A percentile compares a stretch with the other conserved stretches of the same genome.
phyloP scores from a whole-genome alignment of 2,888 invertebrate species.

The Micoletzkya japonica region DNA sequence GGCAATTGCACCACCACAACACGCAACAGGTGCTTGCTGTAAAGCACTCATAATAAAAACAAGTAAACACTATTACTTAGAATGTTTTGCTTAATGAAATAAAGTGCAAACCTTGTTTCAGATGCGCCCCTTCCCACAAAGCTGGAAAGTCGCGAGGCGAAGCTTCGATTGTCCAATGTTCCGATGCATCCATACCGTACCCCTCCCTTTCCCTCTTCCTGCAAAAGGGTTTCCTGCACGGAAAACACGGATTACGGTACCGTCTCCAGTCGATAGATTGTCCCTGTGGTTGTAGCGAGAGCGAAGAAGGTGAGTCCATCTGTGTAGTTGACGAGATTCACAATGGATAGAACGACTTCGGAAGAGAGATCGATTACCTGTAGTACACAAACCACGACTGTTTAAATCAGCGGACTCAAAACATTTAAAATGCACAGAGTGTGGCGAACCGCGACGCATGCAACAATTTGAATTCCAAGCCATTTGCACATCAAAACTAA shows the following conservation, averaged over 20 bases:
- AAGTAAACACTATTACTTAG: too few relatives aligned
- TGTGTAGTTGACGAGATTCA: neutral
- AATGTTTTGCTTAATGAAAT: too few relatives aligned
- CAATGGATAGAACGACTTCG: slow-evolving; percentile 23
- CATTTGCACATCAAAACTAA: too few relatives aligned
- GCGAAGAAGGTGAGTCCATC: slow-evolving; percentile 6
- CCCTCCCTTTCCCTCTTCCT: slow-evolving; percentile 4
- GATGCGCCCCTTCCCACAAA: too few relatives aligned
- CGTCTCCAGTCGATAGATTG: slow-evolving; percentile 4
- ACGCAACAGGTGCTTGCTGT: slow-evolving; percentile 9
- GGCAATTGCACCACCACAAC: slow-evolving; percentile 8
- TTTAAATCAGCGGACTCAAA: too few relatives aligned
- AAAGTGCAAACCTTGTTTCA: too few relatives aligned
- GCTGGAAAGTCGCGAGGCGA: slow-evolving; percentile 10
- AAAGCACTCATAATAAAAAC: too few relatives aligned
- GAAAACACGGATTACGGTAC: neutral
- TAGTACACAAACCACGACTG: too few relatives aligned
- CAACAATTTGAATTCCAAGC: too few relatives aligned
- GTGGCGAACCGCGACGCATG: too few relatives aligned
- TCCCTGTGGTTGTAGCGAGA: slow-evolving; percentile 19
- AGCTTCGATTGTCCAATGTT: slow-evolving; percentile 9
- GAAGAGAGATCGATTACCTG: slow-evolving; percentile 19
- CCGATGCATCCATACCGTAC: neutral
- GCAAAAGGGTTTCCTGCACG: neutral
- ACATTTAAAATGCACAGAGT: too few relatives aligned